Evolutionary conservation across 2,797 vertebrate genomes (phyloP).

Genomic region (Falco naumanni): DNA sequence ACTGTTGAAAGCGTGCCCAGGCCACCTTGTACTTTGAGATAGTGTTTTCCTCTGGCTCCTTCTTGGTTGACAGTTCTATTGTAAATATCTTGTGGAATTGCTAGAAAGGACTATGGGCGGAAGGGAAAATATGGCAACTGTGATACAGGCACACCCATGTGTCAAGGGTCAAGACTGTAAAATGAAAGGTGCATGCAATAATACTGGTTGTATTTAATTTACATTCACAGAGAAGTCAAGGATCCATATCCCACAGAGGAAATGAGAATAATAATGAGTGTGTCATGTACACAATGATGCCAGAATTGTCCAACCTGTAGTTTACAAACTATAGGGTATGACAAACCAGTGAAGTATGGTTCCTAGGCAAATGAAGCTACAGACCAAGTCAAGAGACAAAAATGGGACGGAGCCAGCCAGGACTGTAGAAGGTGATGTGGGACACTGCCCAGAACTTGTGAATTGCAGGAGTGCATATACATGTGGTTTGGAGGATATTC

Average conservation of each 20-base stretch:
- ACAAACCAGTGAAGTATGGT: background rate
- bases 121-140: background rate
- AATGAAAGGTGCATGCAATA: background rate
- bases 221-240: background rate
- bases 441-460: background rate
- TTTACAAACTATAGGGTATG: background rate
- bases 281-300: background rate
- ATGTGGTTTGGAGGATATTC: background rate
- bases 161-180: background rate
- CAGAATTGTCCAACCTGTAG: background rate
- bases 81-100: background rate
- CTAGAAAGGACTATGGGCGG: background rate
- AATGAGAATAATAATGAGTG: background rate
- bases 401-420: background rate
- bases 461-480: background rate
- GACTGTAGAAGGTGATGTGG: background rate
- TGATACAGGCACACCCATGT: background rate
- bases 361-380: background rate
- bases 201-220: background rate
- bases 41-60: background rate
- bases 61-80: background rate
- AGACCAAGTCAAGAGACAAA: background rate
- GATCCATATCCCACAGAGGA: background rate
- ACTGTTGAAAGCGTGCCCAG: background rate
- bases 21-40: background rate